Evolutionary conservation across 2,113 vertebrate genomes (phyloP).

Genomic region (Malurus melanocephalus): DNA sequence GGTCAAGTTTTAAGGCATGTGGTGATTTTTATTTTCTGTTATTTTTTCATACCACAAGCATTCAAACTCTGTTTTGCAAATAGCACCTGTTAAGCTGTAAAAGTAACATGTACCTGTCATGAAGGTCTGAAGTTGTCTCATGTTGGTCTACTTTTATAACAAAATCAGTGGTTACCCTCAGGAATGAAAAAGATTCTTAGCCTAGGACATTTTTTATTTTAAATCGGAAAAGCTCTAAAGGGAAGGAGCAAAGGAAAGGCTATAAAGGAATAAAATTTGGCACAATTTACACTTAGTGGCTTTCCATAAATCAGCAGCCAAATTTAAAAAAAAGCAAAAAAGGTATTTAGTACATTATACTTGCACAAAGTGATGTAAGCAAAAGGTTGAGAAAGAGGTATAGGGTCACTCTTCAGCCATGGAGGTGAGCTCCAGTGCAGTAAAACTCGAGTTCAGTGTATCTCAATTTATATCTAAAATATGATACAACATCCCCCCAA

Average conservation of each 20-base stretch:
- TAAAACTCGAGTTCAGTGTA: background rate
- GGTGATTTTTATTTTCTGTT: background rate
- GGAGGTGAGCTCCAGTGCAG: background rate
- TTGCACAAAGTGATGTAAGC: background rate
- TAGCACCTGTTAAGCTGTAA: background rate
- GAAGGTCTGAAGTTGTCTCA: background rate
- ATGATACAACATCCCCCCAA: rapidly evolving
- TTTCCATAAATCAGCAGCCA: background rate
- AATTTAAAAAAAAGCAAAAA: background rate
- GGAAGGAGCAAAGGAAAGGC: background rate
- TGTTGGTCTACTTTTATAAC: background rate
- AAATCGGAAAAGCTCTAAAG: background rate
- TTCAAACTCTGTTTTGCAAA: background rate
- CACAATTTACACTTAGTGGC: background rate
- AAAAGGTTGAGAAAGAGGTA: background rate
- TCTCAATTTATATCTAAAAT: background rate
- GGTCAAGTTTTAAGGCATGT: background rate
- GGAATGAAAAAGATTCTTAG: background rate
- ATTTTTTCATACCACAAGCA: background rate
- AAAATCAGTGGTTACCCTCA: rapidly evolving
- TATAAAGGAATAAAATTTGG: background rate
- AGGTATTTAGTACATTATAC: background rate
- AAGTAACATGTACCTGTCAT: background rate
- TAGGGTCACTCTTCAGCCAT: background rate
- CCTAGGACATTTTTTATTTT: rapidly evolving